phyloP scores from a whole-genome alignment of 1,140 invertebrate genomes.

The Papilio aristodemus region DNA sequence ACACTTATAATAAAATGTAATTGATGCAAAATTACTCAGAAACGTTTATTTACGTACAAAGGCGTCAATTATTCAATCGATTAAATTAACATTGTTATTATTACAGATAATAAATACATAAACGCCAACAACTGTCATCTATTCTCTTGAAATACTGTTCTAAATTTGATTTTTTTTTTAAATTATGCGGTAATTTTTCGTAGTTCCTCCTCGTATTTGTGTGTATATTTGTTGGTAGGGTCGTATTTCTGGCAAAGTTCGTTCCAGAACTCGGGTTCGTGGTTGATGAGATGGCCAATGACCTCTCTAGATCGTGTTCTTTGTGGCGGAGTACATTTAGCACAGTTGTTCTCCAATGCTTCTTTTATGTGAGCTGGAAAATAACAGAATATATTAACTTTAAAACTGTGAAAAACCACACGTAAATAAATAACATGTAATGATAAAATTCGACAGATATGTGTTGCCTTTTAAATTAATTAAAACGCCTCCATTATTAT shows the following conservation, averaged over 20 bases:
- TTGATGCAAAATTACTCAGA: background rate
- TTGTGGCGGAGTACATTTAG: constrained; percentile 82
- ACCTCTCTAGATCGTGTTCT: constrained; percentile 79
- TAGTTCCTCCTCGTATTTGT: constrained; percentile 75
- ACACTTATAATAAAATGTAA: background rate
- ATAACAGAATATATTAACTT: background rate
- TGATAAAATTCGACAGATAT: too few species aligned
- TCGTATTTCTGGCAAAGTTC: constrained; percentile 82
- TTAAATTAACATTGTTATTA: background rate
- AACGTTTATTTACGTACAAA: background rate
- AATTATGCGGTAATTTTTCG: constrained; percentile 21
- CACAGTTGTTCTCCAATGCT: constrained; percentile 82
- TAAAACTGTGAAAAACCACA: too few species aligned
- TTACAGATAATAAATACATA: background rate
- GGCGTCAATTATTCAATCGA: constrained; percentile 3
- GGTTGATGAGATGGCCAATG: constrained; percentile 76
- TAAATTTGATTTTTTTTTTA: background rate
- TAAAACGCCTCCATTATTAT: too few species aligned
- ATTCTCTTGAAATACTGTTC: background rate
- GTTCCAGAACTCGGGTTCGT: constrained; percentile 82
- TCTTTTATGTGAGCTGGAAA: constrained; percentile 79
- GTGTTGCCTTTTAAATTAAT: too few species aligned
- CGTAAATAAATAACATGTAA: too few species aligned
- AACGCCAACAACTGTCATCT: background rate
- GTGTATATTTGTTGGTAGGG: constrained; percentile 79